Evolutionary conservation across 2,888 invertebrate genomes (phyloP).

Genomic region (Eupithecia insigniata): DNA sequence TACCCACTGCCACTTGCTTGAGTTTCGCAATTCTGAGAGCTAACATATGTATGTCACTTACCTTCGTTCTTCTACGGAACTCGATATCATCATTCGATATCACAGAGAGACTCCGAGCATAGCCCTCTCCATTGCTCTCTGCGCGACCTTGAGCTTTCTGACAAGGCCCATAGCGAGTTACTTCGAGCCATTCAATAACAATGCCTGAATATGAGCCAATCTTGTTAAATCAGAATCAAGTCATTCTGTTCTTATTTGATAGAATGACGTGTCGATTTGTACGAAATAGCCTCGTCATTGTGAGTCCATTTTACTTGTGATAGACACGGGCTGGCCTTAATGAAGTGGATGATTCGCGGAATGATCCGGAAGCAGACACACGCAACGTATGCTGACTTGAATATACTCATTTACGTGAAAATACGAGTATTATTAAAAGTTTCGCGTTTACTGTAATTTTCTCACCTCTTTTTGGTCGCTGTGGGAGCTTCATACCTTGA

Average conservation of each 20-base stretch:
- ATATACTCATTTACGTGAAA: neutral
- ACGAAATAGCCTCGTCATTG: constrained; percentile 22
- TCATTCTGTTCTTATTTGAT: constrained; percentile 16
- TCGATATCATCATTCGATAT: too few relatives aligned
- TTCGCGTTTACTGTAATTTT: too few relatives aligned
- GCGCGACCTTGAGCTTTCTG: neutral
- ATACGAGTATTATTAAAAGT: neutral
- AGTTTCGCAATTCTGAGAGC: too few relatives aligned
- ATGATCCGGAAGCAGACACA: constrained; percentile 7
- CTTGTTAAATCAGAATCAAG: constrained; percentile 5
- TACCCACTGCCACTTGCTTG: too few relatives aligned
- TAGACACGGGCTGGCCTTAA: constrained; percentile 30
- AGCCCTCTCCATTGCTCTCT: too few relatives aligned
- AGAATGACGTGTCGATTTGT: constrained; percentile 19
- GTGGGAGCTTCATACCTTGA: too few relatives aligned
- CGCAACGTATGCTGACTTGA: constrained; percentile 7
- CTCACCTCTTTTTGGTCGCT: too few relatives aligned
- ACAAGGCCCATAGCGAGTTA: neutral
- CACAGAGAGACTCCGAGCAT: too few relatives aligned
- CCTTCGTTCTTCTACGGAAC: too few relatives aligned
- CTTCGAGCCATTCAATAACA: neutral
- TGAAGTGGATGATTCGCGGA: constrained; percentile 34
- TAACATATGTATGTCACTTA: too few relatives aligned
- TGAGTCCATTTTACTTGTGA: constrained; percentile 32
- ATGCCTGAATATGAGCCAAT: constrained; percentile 11